Base-by-base conservation (phyloP, 2,888 invertebrate species). In the Drosophila buzzatii region DNA sequence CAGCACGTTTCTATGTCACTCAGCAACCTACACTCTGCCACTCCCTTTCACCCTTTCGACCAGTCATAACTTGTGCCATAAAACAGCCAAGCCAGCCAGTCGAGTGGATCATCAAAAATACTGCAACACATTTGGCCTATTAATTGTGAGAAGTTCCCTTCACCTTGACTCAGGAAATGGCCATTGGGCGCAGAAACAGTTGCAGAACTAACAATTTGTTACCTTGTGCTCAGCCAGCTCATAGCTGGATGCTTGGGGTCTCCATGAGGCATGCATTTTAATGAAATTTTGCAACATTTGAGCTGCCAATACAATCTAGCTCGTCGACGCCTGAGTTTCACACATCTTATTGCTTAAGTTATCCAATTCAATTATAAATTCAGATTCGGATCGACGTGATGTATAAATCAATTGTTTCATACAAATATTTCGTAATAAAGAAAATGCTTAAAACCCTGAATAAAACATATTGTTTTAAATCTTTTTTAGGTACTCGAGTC, bases 101-200 rank as follows among this genome's bases (percentile, higher is more conserved):
- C 59, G 18, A 10, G 59, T 27, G 49, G 18, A 83, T 83, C 81
- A 90, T 85, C 90, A 85, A 82, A 85, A 88, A 82, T 88, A 85
- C 88, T 90, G 90, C 80, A 88, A 71, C 89, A 90, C 85, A 90
- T 82, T 85, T 90, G 80, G 75, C 81, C 83, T 85, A 90, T 85
- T 90, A 90, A 90, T 85, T 90, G 81, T 67, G 53, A 45, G 20
- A 65, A 67, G 45, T 56, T 73, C 66, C 20, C 33, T 16, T n/a
- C 47, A 55, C 16, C 47, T 27, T 27, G 20, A 37, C 23, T 39
- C 63, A 61, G 41, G 33, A 42, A 27, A 61, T 68, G 33, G 44
- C 42, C 51, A 27, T 23, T 27, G 39, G 44, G 31, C 47, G n/a
- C 73, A 52, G 53, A 56, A 23, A 66, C 70, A 53, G 61, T 65